These are phyloP conservation scores for Pristionchus maxplancki DNA, from an alignment of 2,888 invertebrate genomes.

Conservation along the genomic window DNA sequence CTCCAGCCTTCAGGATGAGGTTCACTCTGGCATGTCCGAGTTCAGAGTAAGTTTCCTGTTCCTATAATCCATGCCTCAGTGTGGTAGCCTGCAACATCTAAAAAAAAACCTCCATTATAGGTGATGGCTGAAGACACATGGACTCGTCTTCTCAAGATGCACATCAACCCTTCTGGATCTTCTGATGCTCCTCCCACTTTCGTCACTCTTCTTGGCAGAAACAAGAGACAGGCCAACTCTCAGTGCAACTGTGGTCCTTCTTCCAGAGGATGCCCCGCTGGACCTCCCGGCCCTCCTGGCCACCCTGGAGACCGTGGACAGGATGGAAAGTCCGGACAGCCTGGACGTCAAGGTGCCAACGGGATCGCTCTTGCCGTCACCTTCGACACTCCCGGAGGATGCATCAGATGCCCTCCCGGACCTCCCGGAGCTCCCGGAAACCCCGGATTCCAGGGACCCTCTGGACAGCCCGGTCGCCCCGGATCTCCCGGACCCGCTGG, in stretches of 20 bases:
- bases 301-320: conserved; percentile 54
- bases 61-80: not conserved
- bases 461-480: no score
- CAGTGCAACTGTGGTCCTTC: no score
- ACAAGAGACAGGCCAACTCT: no score
- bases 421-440: no score
- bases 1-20: conserved; percentile 63
- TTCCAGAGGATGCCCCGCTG: conserved; percentile 49
- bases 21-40: conserved; percentile 59
- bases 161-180: conserved; percentile 52
- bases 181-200: no score
- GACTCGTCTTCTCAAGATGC: conserved; percentile 51
- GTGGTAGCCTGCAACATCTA: not conserved
- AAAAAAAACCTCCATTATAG: conserved; percentile 24
- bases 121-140: conserved; percentile 51
- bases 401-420: no score
- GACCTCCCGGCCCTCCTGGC: conserved; percentile 51
- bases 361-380: no score
- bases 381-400: conserved; percentile 62
- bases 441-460: conserved; percentile 62
- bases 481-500: no score
- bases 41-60: conserved; percentile 56
- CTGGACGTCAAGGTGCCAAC: conserved; percentile 62
- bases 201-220: no score
- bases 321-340: no score